Evolutionary conservation across 2,113 vertebrate species (phyloP).

Genomic region (Podarcis cretensis): DNA sequence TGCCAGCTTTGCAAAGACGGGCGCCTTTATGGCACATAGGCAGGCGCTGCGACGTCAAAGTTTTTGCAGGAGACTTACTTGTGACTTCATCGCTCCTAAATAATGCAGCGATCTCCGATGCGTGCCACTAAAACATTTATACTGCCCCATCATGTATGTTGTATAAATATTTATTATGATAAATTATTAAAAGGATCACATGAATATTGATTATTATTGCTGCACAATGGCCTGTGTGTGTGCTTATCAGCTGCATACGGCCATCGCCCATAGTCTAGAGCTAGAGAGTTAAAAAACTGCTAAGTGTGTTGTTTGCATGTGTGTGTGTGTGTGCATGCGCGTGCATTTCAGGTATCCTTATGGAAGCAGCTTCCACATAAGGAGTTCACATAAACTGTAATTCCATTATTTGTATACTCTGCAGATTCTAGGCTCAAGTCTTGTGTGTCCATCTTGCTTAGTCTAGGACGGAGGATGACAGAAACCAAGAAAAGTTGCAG

Average conservation of each 20-base stretch:
- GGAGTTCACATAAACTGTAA: slow-evolving; percentile 2
- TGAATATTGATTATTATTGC: slow-evolving; percentile 69
- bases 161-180: slow-evolving; percentile 76
- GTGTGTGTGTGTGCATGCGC: too few relatives aligned
- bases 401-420: slow-evolving; percentile 55
- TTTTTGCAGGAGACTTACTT: slow-evolving; percentile 55
- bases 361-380: neutral
- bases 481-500: slow-evolving; percentile 25
- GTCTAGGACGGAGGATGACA: slow-evolving; percentile 45
- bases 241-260: neutral
- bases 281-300: neutral
- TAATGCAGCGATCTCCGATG: slow-evolving; percentile 62
- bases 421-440: slow-evolving; percentile 33
- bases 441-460: slow-evolving; percentile 49
- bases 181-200: slow-evolving; percentile 70
- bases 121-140: slow-evolving; percentile 73
- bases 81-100: slow-evolving; percentile 67
- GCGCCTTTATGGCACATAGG: neutral
- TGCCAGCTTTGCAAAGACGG: slow-evolving; percentile 2
- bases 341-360: rapidly evolving
- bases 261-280: neutral
- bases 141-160: slow-evolving; percentile 68
- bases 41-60: slow-evolving; percentile 19
- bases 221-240: slow-evolving; percentile 25
- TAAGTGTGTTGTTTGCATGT: neutral